Evolutionary conservation across 2,797 vertebrate species (phyloP), one percentile per base, ranked within the genome.

Genomic region (Melanotaenia boesemani): DNA sequence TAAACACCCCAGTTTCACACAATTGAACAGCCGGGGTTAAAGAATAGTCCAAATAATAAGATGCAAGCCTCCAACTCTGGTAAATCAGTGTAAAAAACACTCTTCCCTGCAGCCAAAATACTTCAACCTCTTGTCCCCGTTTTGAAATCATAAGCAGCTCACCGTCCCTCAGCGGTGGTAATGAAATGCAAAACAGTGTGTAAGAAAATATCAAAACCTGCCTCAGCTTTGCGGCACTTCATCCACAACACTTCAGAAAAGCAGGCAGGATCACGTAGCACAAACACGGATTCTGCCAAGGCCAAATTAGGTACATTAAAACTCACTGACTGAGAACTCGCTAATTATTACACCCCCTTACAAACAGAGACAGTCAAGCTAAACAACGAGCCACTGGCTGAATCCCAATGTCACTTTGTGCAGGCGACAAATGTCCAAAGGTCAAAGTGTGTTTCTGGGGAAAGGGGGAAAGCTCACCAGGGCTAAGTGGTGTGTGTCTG

Each of bases 341-440:
- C 93, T 95, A 95, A 96, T 96, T 94, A 95, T 95, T 93, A 94
- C 89, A 92, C 81, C 82, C 89, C 62, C 92, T 92, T 92, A 83
- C 84, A 91, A 92, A 91, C 85, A 86, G 84, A 89, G 87, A 91
- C 80, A 88, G 86, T 76, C 74, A 36, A 85, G 81, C 84, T 76
- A 80, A 88, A 86, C 69, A 67, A 59, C n/a, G 52, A 88, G 82
- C 79, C 81, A 63, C 84, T 83, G 86, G 86, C 89, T 88, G 85
- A 84, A 91, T 92, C 91, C 92, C 92, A 95, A 93, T 94, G 94
- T 94, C 95, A 93, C 90, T 93, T 94, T 93, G 82, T 82, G 87
- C 77, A 90, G 88, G 91, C 93, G 94, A 95, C 94, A 93, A 94
- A 95, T 95, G 94, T 92, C 89, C 88, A 96, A 95, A 96, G 95